A percentile compares a stretch with the other conserved stretches of the same genome.
These are phyloP conservation scores for Heliconius congener DNA, from an alignment of 1,140 invertebrate species.

Conservation along the genomic window DNA sequence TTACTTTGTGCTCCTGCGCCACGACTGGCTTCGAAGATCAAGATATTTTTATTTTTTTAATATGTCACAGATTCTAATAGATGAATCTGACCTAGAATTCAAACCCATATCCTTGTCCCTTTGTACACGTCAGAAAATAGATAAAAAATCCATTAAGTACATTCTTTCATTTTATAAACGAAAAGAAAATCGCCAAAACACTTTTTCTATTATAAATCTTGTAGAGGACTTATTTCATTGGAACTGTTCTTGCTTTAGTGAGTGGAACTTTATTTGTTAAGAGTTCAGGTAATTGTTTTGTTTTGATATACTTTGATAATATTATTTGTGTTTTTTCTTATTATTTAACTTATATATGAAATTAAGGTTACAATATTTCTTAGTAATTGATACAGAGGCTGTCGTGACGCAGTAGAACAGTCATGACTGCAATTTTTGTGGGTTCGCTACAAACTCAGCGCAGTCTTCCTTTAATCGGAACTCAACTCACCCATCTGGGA, in stretches of 20 bases:
- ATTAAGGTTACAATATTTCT: too few species aligned
- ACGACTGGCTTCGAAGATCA: too few species aligned
- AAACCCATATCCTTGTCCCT: neutral
- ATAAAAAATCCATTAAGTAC: neutral
- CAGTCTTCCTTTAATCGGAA: too few species aligned
- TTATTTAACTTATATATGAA: too few species aligned
- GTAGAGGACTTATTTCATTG: neutral
- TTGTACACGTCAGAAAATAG: neutral
- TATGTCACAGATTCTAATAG: too few species aligned
- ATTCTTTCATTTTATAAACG: neutral
- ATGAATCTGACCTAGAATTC: neutral
- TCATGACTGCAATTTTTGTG: too few species aligned
- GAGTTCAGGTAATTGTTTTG: neutral
- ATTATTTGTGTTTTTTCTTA: neutral
- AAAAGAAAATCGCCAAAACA: neutral
- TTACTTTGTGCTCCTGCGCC: too few species aligned
- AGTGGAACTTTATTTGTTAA: neutral
- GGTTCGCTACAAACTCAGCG: too few species aligned
- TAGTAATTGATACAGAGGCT: too few species aligned
- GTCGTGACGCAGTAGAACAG: too few species aligned
- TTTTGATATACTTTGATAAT: neutral
- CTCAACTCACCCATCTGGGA: too few species aligned
- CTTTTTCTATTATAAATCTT: constrained; percentile 1
- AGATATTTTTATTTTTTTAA: too few species aligned
- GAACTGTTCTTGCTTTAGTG: neutral